These are phyloP conservation scores for Istiophorus platypterus DNA, from an alignment of 2,113 vertebrate species.

Conservation along the genomic window DNA sequence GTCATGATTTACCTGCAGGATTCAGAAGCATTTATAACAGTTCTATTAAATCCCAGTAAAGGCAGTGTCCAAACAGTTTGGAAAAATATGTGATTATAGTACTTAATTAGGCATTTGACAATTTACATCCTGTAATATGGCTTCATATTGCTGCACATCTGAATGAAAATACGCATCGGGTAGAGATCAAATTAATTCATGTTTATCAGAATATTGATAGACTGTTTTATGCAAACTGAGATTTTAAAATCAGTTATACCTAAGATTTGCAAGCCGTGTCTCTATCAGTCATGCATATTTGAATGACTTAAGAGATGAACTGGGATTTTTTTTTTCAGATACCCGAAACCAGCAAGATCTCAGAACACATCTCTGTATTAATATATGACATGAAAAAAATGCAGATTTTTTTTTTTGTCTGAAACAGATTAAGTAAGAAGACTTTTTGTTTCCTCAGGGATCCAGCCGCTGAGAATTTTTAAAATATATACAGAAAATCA, in stretches of 20 bases:
- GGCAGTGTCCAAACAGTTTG: neutral
- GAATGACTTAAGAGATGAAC: neutral
- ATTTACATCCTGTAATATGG: neutral
- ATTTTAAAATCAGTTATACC: neutral
- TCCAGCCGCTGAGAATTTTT: conserved; percentile 59
- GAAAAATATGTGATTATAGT: neutral
- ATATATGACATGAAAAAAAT: conserved; percentile 23
- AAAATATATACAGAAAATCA: conserved; percentile 25
- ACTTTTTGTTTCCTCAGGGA: conserved; percentile 41
- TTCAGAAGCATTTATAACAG: neutral
- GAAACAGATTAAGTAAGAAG: neutral
- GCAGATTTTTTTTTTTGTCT: neutral
- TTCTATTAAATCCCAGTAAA: neutral
- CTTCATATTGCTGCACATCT: neutral
- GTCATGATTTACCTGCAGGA: neutral
- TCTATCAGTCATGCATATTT: neutral
- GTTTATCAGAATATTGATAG: neutral
- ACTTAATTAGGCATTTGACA: neutral
- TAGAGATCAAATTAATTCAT: neutral
- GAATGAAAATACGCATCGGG: neutral
- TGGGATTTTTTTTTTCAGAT: neutral
- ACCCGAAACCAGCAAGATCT: neutral
- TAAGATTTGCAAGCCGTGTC: neutral
- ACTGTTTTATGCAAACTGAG: neutral
- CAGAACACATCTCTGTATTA: neutral